phyloP scores from a whole-genome alignment of 2,888 invertebrate species.

The Athrips mouffetella region DNA sequence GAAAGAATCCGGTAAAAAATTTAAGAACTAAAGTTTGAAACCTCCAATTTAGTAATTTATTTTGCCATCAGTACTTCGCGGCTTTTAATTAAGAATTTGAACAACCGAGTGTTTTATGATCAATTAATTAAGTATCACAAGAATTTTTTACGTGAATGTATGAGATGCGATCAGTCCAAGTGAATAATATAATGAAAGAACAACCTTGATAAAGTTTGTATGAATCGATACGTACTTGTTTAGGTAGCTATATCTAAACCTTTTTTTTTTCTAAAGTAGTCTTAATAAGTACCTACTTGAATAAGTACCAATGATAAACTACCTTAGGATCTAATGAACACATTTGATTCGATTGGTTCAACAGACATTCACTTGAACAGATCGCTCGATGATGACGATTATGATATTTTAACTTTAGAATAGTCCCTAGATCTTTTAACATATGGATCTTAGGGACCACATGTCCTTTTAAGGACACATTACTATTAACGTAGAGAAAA shows the following conservation, averaged over 20 bases:
- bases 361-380: slow-evolving; percentile 12
- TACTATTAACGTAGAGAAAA: slow-evolving; percentile 7
- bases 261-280: no score
- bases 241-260: no score
- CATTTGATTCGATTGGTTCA: slow-evolving; percentile 1
- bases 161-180: slow-evolving; percentile 4
- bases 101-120: slow-evolving; percentile 2
- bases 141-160: slow-evolving; percentile 3
- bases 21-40: no score
- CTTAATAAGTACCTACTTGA: not conserved
- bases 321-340: slow-evolving; percentile 2
- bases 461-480: slow-evolving; percentile 30
- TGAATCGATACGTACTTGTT: no score
- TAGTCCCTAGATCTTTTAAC: slow-evolving; percentile 49
- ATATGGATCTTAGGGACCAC: slow-evolving; percentile 46
- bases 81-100: not conserved
- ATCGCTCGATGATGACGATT: slow-evolving; percentile 2
- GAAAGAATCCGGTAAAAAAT: not conserved
- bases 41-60: not conserved
- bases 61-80: slow-evolving; percentile 10
- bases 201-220: not conserved
- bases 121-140: slow-evolving; percentile 12
- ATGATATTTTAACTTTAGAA: slow-evolving; percentile 19
- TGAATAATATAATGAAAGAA: slow-evolving; percentile 5
- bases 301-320: no score